Evolutionary conservation across 2,113 vertebrate genomes (phyloP).

Genomic region (Odontophorus gujanensis): DNA sequence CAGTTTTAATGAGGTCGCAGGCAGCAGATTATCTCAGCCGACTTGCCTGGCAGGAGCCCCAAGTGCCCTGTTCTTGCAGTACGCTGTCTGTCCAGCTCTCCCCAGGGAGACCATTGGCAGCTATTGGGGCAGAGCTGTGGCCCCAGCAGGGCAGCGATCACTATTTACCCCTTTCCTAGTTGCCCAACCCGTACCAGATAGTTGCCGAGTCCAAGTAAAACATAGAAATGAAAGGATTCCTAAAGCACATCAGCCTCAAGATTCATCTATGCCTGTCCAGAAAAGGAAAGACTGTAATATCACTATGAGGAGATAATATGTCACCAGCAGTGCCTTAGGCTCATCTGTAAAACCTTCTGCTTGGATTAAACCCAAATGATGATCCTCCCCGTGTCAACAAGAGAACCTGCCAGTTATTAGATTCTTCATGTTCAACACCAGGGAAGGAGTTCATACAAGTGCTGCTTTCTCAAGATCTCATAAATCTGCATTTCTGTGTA

Average conservation of each 20-base stretch:
- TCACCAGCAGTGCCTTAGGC: neutral
- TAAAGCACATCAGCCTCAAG: neutral
- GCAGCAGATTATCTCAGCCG: neutral
- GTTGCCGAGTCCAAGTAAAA: neutral
- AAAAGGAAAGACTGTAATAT: neutral
- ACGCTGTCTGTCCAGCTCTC: neutral
- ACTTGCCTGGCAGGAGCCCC: neutral
- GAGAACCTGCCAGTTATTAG: neutral
- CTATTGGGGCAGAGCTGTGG: neutral
- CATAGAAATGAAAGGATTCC: neutral
- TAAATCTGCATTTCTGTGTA: neutral
- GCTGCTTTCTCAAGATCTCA: neutral
- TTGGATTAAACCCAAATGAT: constrained; percentile 18
- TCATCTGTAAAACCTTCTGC: neutral
- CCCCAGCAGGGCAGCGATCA: neutral
- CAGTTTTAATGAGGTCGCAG: constrained; percentile 48
- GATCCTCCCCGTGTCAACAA: neutral
- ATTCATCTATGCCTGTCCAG: neutral
- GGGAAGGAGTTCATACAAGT: neutral
- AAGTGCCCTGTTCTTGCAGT: neutral
- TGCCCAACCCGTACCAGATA: neutral
- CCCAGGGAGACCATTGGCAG: neutral
- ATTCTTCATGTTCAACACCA: neutral
- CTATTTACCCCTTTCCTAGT: neutral
- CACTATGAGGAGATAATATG: neutral